phyloP scores from a whole-genome alignment of 2,113 vertebrate species.

The Pristiophorus japonicus region DNA sequence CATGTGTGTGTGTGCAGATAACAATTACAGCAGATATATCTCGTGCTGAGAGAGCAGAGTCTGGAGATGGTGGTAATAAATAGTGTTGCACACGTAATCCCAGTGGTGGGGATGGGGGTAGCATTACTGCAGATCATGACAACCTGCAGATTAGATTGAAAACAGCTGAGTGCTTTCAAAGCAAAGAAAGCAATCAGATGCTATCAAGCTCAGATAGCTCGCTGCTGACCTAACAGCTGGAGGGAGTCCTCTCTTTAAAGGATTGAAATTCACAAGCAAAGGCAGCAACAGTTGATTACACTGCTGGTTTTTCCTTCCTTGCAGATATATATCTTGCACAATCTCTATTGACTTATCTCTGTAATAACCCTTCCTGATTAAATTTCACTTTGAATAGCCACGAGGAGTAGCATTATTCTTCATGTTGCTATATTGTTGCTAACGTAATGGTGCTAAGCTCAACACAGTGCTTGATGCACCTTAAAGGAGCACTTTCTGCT shows the following conservation, averaged over 20 bases:
- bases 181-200: conserved; percentile 30
- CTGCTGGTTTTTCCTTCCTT: neutral
- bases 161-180: conserved; percentile 6
- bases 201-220: conserved; percentile 13
- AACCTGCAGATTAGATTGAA: neutral
- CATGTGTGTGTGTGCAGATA: neutral
- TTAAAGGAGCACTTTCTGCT: neutral
- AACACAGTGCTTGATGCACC: too few species aligned
- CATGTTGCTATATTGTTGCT: neutral
- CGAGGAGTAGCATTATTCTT: neutral
- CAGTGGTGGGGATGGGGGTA: neutral
- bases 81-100: neutral
- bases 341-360: conserved; percentile 16
- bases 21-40: neutral
- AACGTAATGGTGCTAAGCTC: neutral
- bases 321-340: neutral
- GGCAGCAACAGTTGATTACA: neutral
- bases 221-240: neutral
- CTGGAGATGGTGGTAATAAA: neutral
- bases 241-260: conserved; percentile 2
- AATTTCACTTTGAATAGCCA: conserved; percentile 25
- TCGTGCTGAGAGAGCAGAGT: neutral
- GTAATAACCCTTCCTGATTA: conserved; percentile 14
- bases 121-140: neutral
- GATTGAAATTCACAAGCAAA: conserved; percentile 10